These are phyloP conservation scores for Polyodon spathula DNA, from an alignment of 2,113 vertebrate species.

Conservation along the genomic window DNA sequence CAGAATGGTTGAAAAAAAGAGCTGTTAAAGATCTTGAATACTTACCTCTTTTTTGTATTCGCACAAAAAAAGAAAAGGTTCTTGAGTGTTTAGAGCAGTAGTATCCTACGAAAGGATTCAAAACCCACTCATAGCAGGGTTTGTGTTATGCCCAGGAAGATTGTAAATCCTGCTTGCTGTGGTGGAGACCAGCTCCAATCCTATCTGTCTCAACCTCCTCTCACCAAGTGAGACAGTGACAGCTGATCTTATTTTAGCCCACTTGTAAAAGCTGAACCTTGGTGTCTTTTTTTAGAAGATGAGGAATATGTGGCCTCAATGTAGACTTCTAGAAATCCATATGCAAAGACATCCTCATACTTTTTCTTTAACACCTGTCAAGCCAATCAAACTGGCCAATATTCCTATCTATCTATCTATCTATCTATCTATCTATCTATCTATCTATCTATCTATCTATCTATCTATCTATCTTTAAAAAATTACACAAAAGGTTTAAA, in stretches of 20 bases:
- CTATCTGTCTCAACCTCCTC: conserved; percentile 50
- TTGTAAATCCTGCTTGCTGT: conserved; percentile 60
- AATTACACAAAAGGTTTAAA: no score
- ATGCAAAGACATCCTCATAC: conserved; percentile 46
- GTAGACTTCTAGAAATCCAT: conserved; percentile 51
- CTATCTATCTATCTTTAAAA: no score
- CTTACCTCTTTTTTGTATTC: no score
- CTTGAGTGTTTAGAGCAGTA: conserved; percentile 33
- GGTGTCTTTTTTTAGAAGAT: conserved; percentile 64
- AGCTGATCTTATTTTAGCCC: conserved; percentile 78
- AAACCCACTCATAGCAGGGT: conserved; percentile 41
- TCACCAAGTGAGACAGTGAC: conserved; percentile 48
- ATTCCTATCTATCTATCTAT: no score
- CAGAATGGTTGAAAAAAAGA: no score
- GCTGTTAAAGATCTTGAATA: no score
- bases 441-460: no score
- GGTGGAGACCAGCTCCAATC: conserved; percentile 77
- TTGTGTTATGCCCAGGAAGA: conserved; percentile 40
- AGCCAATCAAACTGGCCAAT: no score
- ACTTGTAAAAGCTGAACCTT: conserved; percentile 43
- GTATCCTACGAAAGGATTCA: conserved; percentile 50
- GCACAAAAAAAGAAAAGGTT: no score
- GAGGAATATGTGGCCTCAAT: conserved; percentile 53
- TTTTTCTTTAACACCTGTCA: no score
- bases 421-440: no score